A percentile compares a stretch with the other conserved stretches of the same genome.
These are phyloP conservation scores for Ammospiza caudacuta DNA, from an alignment of 2,113 vertebrate genomes.

Conservation along the genomic window DNA sequence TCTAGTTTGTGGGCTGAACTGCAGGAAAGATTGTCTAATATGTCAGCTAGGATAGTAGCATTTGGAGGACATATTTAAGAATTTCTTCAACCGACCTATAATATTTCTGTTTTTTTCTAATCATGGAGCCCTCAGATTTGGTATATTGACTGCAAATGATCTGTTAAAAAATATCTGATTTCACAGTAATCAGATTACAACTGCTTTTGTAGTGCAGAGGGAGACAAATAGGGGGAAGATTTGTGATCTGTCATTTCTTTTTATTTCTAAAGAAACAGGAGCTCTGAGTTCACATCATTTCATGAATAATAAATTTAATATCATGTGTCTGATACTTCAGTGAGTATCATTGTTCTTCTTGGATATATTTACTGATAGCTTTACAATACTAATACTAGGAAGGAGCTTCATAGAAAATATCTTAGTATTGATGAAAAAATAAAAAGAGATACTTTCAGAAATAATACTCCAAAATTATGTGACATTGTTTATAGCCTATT, in stretches of 20 bases:
- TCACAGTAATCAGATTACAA: background rate
- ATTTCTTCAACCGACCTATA: background rate
- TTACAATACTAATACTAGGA: background rate
- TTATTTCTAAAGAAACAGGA: background rate
- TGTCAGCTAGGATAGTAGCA: background rate
- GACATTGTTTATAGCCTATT: background rate
- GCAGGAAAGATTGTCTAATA: background rate
- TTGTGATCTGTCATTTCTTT: background rate
- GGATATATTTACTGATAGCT: background rate
- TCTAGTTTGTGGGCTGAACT: background rate
- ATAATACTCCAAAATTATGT: background rate
- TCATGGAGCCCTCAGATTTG: background rate
- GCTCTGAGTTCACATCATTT: background rate
- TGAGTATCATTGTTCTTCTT: background rate
- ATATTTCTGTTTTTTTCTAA: background rate
- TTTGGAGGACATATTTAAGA: background rate
- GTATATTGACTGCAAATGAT: background rate
- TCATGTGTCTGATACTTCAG: background rate
- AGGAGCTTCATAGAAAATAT: background rate
- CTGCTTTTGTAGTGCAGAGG: background rate
- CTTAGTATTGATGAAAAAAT: background rate
- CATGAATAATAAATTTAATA: background rate
- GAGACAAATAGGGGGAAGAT: background rate
- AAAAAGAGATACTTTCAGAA: background rate
- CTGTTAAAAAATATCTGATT: background rate